These are phyloP conservation scores for Bombus superbus DNA, from an alignment of 1,140 invertebrate genomes.

Conservation along the genomic window DNA sequence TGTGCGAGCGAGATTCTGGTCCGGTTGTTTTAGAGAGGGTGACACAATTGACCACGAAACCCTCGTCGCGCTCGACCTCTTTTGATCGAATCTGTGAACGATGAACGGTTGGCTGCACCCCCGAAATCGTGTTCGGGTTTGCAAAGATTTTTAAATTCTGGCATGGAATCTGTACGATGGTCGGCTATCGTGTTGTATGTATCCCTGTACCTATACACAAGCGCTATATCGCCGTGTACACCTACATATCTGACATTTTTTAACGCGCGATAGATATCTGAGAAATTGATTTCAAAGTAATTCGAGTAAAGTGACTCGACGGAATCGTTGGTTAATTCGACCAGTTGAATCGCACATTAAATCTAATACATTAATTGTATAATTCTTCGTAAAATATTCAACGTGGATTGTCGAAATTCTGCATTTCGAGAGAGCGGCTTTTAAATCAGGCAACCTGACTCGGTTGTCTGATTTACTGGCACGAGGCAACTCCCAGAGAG, in stretches of 20 bases:
- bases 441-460: neutral
- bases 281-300: neutral
- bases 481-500: constrained; percentile 4
- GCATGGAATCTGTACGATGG: neutral
- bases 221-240: neutral
- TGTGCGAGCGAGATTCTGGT: constrained; percentile 32
- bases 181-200: neutral
- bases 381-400: neutral
- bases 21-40: constrained; percentile 44
- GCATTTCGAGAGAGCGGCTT: neutral
- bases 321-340: no score
- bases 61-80: constrained; percentile 50
- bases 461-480: constrained; percentile 23
- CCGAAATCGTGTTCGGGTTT: constrained; percentile 44
- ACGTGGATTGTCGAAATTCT: neutral
- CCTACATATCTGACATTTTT: neutral
- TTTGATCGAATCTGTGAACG: constrained; percentile 49
- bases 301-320: no score
- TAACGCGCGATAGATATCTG: neutral
- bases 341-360: neutral
- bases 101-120: constrained; percentile 44
- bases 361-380: neutral
- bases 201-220: neutral
- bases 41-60: constrained; percentile 53
- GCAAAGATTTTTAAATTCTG: constrained; percentile 36